Conservation (phyloP, 1,140 invertebrate genomes). For the Pseudachorutes palmiensis region DNA sequence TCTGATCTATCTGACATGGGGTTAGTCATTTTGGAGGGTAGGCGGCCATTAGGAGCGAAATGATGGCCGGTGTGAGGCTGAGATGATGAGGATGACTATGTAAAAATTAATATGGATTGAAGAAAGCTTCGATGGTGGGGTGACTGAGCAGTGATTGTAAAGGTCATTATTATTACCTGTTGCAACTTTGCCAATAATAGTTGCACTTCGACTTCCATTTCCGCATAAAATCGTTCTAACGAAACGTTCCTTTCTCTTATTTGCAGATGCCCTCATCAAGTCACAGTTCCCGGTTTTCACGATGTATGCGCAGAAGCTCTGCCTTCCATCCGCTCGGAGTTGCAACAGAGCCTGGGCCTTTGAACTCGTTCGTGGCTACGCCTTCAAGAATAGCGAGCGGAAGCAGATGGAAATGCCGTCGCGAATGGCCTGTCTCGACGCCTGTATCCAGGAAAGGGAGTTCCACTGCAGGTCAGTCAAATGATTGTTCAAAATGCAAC, state of each 20-base stretch:
- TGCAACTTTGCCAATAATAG: too few relatives aligned
- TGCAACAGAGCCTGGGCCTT: conserved; percentile 46
- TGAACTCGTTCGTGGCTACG: conserved; percentile 44
- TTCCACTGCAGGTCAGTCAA: conserved; percentile 45
- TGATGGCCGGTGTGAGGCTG: background rate
- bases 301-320: conserved; percentile 49
- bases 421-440: conserved; percentile 44
- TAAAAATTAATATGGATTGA: background rate
- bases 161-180: background rate
- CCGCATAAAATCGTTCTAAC: background rate
- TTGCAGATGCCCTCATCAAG: conserved; percentile 43
- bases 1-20: too few relatives aligned
- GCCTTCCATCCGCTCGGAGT: conserved; percentile 40
- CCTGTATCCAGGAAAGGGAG: conserved; percentile 45
- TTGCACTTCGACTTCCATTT: too few relatives aligned
- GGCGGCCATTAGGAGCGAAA: too few relatives aligned
- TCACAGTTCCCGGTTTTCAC: conserved; percentile 53
- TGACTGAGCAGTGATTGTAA: background rate
- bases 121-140: too few relatives aligned
- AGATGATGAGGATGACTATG: background rate
- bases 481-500: background rate
- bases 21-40: too few relatives aligned
- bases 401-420: conserved; percentile 40
- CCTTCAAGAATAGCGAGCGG: conserved; percentile 36
- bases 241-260: conserved; percentile 15